phyloP scores from a whole-genome alignment of 2,113 vertebrate species.

The Phycodurus eques region DNA sequence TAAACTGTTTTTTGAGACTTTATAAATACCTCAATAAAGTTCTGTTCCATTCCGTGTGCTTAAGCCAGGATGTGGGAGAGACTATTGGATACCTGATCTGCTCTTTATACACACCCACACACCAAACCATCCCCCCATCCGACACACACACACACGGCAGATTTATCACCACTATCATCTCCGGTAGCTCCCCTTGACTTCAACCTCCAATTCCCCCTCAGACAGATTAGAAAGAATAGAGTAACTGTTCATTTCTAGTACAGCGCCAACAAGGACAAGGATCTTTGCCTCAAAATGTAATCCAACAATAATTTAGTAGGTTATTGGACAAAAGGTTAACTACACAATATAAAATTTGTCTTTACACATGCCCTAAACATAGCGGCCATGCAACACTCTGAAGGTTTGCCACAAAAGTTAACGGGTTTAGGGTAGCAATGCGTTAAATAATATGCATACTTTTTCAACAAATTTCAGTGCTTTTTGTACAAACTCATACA shows the following conservation, averaged over 20 bases:
- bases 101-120: neutral
- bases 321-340: neutral
- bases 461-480: too few species aligned
- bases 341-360: too few species aligned
- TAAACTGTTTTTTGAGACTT: neutral
- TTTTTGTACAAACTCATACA: too few species aligned
- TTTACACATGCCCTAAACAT: too few species aligned
- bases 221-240: neutral
- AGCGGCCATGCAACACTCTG: too few species aligned
- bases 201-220: neutral
- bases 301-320: neutral
- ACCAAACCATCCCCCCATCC: neutral
- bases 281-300: neutral
- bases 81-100: neutral
- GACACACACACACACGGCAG: neutral
- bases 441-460: too few species aligned
- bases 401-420: too few species aligned
- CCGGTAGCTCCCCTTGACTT: neutral
- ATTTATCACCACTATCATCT: conserved; percentile 5
- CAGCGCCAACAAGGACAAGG: neutral
- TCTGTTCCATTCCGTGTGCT: neutral
- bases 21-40: neutral
- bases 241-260: neutral
- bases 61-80: neutral
- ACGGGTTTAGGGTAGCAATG: neutral